Conservation (phyloP, 2,113 vertebrate species). For the Mesocricetus auratus region DNA sequence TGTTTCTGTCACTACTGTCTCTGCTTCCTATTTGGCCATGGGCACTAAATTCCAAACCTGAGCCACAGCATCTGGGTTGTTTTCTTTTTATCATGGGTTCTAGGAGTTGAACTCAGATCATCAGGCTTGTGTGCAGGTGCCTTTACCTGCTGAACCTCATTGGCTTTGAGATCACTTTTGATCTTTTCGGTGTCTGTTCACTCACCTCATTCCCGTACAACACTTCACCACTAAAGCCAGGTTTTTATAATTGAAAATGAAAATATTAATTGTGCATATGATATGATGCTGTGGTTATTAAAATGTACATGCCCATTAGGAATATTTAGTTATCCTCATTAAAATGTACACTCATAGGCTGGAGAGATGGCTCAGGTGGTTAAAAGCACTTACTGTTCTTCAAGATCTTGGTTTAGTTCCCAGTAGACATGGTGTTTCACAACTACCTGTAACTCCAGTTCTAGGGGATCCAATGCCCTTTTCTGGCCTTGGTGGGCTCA, state of each 20-base stretch:
- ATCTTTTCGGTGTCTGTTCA: background rate
- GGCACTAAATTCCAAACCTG: background rate
- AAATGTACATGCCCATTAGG: background rate
- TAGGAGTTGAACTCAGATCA: background rate
- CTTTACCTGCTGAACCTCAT: background rate
- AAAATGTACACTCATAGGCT: background rate
- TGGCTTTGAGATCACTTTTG: slow-evolving; percentile 24
- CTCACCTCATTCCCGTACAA: background rate
- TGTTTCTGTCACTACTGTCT: background rate
- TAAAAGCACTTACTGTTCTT: background rate
- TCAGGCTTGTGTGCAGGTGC: background rate
- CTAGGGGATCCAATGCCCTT: background rate
- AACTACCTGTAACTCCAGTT: background rate
- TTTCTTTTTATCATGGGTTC: background rate
- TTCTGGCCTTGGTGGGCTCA: background rate
- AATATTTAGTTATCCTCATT: slow-evolving; percentile 6
- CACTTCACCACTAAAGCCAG: background rate
- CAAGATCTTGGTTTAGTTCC: background rate
- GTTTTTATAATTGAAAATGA: slow-evolving; percentile 54
- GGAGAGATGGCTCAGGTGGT: background rate
- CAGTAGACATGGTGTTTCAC: background rate
- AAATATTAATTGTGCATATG: slow-evolving; percentile 36
- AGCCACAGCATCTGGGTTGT: background rate
- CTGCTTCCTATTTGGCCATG: background rate
- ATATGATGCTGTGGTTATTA: background rate